These are phyloP conservation scores for Danio jaintianensis DNA, from an alignment of 2,797 vertebrate genomes.

Conservation along the genomic window DNA sequence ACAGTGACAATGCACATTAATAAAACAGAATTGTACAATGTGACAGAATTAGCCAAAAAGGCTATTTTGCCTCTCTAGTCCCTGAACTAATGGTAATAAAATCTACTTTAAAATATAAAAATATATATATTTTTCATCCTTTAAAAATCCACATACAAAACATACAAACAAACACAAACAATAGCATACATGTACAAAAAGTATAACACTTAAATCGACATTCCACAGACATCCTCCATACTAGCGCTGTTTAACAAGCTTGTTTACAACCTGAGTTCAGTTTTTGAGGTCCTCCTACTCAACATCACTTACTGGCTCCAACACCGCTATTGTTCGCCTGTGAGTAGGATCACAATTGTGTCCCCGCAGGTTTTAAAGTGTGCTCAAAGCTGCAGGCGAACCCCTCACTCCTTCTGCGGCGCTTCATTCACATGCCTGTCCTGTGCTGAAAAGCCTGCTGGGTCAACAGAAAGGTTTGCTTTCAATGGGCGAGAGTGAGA, in stretches of 20 bases:
- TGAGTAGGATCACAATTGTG: conserved; percentile 72
- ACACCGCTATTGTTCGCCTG: conserved; percentile 59
- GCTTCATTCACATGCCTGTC: conserved; percentile 72
- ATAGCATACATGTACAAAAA: too few species aligned
- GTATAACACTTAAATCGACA: neutral
- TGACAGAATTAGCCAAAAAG: too few species aligned
- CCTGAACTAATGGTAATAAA: too few species aligned
- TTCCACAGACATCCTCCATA: neutral
- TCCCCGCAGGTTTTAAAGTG: conserved; percentile 70
- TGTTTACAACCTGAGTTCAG: conserved; percentile 26
- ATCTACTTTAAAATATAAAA: too few species aligned
- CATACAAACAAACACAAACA: too few species aligned
- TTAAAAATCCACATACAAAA: too few species aligned
- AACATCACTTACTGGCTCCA: conserved; percentile 43
- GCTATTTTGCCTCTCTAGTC: too few species aligned
- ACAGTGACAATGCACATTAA: too few species aligned
- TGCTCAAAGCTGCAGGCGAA: conserved; percentile 67
- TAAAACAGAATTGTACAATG: too few species aligned
- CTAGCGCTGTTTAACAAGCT: conserved; percentile 25
- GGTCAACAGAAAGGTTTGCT: conserved; percentile 80
- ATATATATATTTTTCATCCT: too few species aligned
- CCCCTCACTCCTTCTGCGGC: conserved; percentile 70
- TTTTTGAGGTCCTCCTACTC: conserved; percentile 45
- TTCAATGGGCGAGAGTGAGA: conserved; percentile 71
- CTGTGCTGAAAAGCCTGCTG: conserved; percentile 70